Evolutionary conservation across 2,888 invertebrate genomes (phyloP), one percentile per base, ranked within the genome.

Genomic region (Ceramica pisi): DNA sequence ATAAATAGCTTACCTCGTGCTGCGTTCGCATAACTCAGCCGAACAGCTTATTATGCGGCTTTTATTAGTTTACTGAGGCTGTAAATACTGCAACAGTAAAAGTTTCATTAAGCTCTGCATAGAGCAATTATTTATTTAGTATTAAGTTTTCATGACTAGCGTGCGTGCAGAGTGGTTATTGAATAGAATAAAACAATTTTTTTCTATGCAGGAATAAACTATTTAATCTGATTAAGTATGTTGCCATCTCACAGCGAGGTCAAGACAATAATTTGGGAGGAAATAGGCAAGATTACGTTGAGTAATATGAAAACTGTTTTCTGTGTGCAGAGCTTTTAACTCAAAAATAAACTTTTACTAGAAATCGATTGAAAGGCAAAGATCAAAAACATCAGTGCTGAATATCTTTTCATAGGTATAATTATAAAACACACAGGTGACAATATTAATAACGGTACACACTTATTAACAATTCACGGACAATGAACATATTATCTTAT

Each of bases 51-150:
- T 59, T 59, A 44, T 44, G 35, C 26, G 4, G 19, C 26, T 60
- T 78, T 61, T 78, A 78, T 74, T 53, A 23, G 31, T 60, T 48
- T 50, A 56, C 41, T 46, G 50, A 61, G 19, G 55, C 41, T 78
- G 46, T 48, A 68, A 60, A 60, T 66, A 67, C 26, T 55, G 48
- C 48, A 78, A 57, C n/a, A n/a, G 41, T 56, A 53, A 57, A 59
- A 66, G 46, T 56, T 31, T 53, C 0, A 67, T 59, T 53, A 19
- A 53, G 59, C 48, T 60, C 46, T 53, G 68, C 46, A 55, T 76
- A 48, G 19, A 12, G n/a, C n/a, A n/a, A n/a, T n/a, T n/a, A n/a
- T n/a, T n/a, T n/a, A n/a, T n/a, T n/a, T n/a, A n/a, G n/a, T n/a
- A n/a, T n/a, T n/a, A n/a, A n/a, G 16, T 38, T 75, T 75, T 59